Evolutionary conservation across 2,113 vertebrate genomes (phyloP), one percentile per base, ranked within the genome.

Genomic region (Takifugu bimaculatus): DNA sequence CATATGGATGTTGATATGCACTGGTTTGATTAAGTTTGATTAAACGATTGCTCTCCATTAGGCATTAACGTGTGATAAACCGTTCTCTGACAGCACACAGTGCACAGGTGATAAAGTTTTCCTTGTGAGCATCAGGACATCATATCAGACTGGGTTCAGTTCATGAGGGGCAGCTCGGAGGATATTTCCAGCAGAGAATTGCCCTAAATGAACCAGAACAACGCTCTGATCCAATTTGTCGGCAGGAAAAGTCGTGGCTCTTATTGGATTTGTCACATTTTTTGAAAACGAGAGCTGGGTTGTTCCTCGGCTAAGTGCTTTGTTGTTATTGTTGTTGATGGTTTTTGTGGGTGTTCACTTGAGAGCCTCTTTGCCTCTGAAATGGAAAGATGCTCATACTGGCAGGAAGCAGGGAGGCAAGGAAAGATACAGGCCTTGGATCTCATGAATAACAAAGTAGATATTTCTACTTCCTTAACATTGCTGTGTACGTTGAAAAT

Each of bases 41-140:
- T 87, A 88, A 89, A 88, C 63, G 83, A 75, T 85, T 88, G 85
- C 86, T 82, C 81, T 86, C 88, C 88, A 88, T 89, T 87, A 85
- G 68, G 7, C 48, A 50, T 10, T n/a, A 15, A 14, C 47, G 51
- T 70, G 68, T 75, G 57, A 71, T 79, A 85, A 87, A 82, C 72
- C 76, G 82, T 80, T 85, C 63, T 77, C 57, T 65, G 48, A 56
- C 58, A 76, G 75, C 72, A 78, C 72, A 60, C 81, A 80, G 68
- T 71, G 79, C 58, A 72, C 64, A 62, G 55, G 45, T 10, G 11
- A 39, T 39, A 10, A 39, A 39, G 35, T 2, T 63, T 54, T 52
- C 1, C 26, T 50, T 20, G 20, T 20, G 20, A 63, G 28, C 42
- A 55, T 11, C 26, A 47, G 20, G 15, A 48, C 7, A 39, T 15